Base-by-base conservation (phyloP, 2,113 vertebrate genomes). In the Tragelaphus buxtoni region DNA sequence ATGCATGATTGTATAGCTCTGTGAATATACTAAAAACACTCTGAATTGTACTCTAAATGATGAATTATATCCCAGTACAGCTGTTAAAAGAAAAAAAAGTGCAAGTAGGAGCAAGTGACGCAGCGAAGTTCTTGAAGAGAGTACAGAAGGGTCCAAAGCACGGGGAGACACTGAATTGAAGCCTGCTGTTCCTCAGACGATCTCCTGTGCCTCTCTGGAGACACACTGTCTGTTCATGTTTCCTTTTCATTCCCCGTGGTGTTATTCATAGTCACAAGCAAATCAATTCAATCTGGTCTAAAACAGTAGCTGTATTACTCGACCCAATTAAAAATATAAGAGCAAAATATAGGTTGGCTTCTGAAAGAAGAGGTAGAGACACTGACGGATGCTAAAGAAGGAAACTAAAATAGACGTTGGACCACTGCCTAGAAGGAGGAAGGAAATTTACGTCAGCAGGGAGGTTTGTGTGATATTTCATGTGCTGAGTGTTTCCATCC, bases 331-430 rank as follows among this genome's bases (percentile, higher is more conserved):
- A 98, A 97, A 97, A 97, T 81, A 92, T 90, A 93, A 96, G 30
- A 92, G 96, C 91, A 98, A 98, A 97, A 95, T 96, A 81, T 63
- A 94, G 32, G 39, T 49, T 90, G 69, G 72, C 84, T 96, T 95
- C 7, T 97, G 77, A 85, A 96, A 95, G 80, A 97, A 74, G 91
- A 97, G 76, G 82, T 96, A 96, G 96, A 97, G 97, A 91, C 58
- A 17, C 77, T 77, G 97, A 96, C 9, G 1, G 96, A 97, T 53
- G 94, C 84, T 95, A 60, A 90, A 80, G 95, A 97, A 95, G 85
- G 91, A 98, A 86, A 61, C 74, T 96, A 90, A 97, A 98, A 96
- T 97, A 96, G 45, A 60, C 24, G 3, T 56, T 98, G 98, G 94
- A 95, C 0, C 0, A 7, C 58, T 98, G 98, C 97, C 98, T 96